Evolutionary conservation across 2,113 vertebrate species (phyloP), one percentile per base, ranked within the genome.

Genomic region (Dolichallabes microphthalmus): DNA sequence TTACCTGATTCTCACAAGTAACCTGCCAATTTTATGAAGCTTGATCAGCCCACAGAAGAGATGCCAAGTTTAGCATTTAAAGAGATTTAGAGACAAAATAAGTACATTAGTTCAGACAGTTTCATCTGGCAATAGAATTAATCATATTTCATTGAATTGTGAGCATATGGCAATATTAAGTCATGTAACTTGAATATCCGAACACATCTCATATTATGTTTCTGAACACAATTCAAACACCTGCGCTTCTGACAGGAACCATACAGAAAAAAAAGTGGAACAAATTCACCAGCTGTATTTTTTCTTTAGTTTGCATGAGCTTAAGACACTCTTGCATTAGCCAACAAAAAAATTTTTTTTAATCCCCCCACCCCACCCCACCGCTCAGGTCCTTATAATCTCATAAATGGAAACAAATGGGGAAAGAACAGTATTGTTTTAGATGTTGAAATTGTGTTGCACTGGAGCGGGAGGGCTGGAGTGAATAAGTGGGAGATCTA

Each of bases 151-250:
- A 75, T 68, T 5, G 50, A 78, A 69, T 75, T 64, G 66, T 83
- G 83, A 57, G 80, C 68, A 73, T 84, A 76, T 81, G 61, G 82
- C 50, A 74, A 53, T 4, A 68, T 35, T 82, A 64, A 58, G 53
- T 80, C 50, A 20, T 71, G 79, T 52, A 84, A 50, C 35, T 22
- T 64, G 81, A 86, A 89, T 79, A 84, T 57, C 80, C 64, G 84
- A 89, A 89, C 86, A 84, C 80, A 55, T 35, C 30, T 32, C 12
- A n/a, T 77, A 82, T 53, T 75, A 30, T 73, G 71, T 85, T 85
- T 85, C 32, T 17, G 79, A 86, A 83, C 80, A 69, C 77, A 53
- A 85, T 86, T 82, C 64, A 57, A 89, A 86, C 85, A 88, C 82
- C 82, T 86, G 87, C 71, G 82, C 82, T 35, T 82, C 68, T 86